Base-by-base conservation (phyloP, 2,888 invertebrate genomes). In the Copidosoma aretas region DNA sequence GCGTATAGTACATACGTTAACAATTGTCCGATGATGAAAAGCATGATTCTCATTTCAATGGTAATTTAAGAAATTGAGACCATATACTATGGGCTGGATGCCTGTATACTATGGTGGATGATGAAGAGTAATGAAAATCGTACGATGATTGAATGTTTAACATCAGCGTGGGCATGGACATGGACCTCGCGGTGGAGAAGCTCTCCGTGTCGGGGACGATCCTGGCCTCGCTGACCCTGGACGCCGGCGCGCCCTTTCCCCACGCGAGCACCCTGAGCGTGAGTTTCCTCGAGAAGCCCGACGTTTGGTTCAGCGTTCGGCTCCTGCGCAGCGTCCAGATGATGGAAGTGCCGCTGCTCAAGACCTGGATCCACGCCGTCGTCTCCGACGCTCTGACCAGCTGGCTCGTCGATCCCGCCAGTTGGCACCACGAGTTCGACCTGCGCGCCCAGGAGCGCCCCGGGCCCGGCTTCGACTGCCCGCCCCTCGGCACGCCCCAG, bases 281-380 rank as follows among this genome's bases (percentile, higher is more conserved):
- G 64, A 85, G 85, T 52, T 87, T 87, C 76, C 74, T 84, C 60
- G 86, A 87, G 75, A 85, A 84, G 81, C 87, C 87, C 43, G 84
- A 87, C 70, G 85, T 87, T 25, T 86, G 85, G 84, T 87, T 87
- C 79, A 85, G 85, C 76, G 82, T 87, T 57, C 82, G 84, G 43
- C 80, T 86, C 43, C 75, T 87, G 1, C 75, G 82, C 65, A 79
- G 85, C 5, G 81, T 87, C 19, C 85, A 86, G 73, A 81, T 87
- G 81, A 87, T 86, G 86, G 87, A 87, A 73, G 83, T 87, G 66
- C 87, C 87, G 5, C 76, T 86, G 49, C 80, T 87, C 39, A 87
- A 86, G 74, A 84, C 84, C 54, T 87, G 87, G 87, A 84, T 87
- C 66, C 86, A 87, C 73, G 84, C 84, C 10, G 83, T 87, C 58